Percentiles rank a stretch among this genome's conserved stretches.
Evolutionary conservation across 2,888 invertebrate genomes (phyloP).

Genomic region (Drosophila meridionalis): DNA sequence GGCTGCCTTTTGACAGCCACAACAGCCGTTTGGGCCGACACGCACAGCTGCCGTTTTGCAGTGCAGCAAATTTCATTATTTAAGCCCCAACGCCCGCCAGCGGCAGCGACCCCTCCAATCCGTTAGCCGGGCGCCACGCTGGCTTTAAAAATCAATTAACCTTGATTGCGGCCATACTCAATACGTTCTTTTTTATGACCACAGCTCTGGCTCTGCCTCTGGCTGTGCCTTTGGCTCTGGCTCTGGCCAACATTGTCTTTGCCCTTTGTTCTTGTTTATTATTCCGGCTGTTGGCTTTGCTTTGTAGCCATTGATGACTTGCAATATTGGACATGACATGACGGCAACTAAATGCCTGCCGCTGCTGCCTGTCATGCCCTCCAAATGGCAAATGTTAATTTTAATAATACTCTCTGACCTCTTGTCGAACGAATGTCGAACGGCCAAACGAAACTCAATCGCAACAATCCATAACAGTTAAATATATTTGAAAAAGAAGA

Average conservation of each 20-base stretch:
- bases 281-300: constrained; percentile 39
- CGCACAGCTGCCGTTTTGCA: constrained; percentile 47
- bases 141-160: constrained; percentile 83
- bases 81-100: constrained; percentile 43
- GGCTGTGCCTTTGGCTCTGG: no score
- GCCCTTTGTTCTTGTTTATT: constrained; percentile 63
- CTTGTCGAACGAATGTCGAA: constrained; percentile 9
- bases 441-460: constrained; percentile 23
- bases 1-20: constrained; percentile 69
- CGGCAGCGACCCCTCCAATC: not conserved
- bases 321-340: constrained; percentile 76
- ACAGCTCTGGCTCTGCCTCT: constrained; percentile 9
- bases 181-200: constrained; percentile 36
- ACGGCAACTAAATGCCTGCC: constrained; percentile 49
- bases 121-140: constrained; percentile 28
- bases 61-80: constrained; percentile 66
- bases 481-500: constrained; percentile 33
- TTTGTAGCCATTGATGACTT: constrained; percentile 63
- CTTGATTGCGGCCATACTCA: constrained; percentile 75
- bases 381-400: constrained; percentile 69
- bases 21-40: constrained; percentile 42
- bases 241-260: constrained; percentile 39
- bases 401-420: constrained; percentile 59
- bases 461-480: constrained; percentile 62
- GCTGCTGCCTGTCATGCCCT: constrained; percentile 49